Percentiles rank a stretch among this genome's conserved stretches.
These are phyloP conservation scores for Pygmarrhopalites habei DNA, from an alignment of 1,140 invertebrate species.

Conservation along the genomic window DNA sequence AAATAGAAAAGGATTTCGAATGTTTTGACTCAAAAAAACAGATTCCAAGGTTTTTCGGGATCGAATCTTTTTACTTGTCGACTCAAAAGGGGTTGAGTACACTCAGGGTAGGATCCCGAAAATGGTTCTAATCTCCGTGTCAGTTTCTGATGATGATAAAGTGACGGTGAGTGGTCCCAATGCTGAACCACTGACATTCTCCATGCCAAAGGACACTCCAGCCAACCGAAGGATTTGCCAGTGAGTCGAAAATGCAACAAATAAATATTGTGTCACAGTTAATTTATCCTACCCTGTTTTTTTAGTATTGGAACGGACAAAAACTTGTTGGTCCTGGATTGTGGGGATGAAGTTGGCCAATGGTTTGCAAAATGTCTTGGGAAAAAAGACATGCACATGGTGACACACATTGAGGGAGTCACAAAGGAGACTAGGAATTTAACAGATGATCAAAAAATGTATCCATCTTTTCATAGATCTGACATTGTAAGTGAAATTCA, in stretches of 20 bases:
- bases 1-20: too few relatives aligned
- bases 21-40: not conserved
- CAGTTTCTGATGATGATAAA: constrained; percentile 3
- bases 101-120: constrained; percentile 8
- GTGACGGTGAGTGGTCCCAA: constrained; percentile 30
- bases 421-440: constrained; percentile 38
- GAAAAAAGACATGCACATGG: constrained; percentile 37
- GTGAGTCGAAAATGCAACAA: not conserved
- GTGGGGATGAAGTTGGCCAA: constrained; percentile 41
- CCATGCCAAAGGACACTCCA: constrained; percentile 6
- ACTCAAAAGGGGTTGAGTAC: constrained; percentile 12
- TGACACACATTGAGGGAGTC: constrained; percentile 34
- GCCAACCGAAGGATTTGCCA: not conserved
- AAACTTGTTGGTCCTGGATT: constrained; percentile 40
- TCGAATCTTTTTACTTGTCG: constrained; percentile 26
- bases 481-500: constrained; percentile 14
- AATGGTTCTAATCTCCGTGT: constrained; percentile 26
- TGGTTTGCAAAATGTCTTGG: constrained; percentile 42
- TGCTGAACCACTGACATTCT: constrained; percentile 25
- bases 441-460: constrained; percentile 12
- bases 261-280: not conserved
- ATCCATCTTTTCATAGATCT: constrained; percentile 16
- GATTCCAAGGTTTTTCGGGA: constrained; percentile 19
- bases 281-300: not conserved
- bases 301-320: constrained; percentile 19